Evolutionary conservation across 2,888 invertebrate species (phyloP).

Genomic region (Nyleta sp.): DNA sequence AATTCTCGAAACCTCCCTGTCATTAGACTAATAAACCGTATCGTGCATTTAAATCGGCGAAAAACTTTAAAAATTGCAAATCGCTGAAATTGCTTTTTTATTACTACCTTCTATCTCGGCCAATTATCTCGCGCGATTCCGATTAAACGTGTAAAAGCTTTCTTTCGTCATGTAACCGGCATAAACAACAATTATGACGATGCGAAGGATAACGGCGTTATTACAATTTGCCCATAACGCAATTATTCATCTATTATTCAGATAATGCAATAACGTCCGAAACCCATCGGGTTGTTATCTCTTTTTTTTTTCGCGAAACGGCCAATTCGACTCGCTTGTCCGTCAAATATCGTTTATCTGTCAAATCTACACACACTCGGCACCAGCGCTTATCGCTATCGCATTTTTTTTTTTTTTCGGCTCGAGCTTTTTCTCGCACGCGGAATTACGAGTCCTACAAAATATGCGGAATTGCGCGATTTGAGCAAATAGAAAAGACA

Average conservation of each 20-base stretch:
- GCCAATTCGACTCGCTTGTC: slow-evolving; percentile 60
- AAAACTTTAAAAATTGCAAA: slow-evolving; percentile 56
- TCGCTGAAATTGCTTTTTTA: slow-evolving; percentile 57
- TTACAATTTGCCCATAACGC: slow-evolving; percentile 70
- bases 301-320: slow-evolving; percentile 52
- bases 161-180: slow-evolving; percentile 62
- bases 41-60: slow-evolving; percentile 36
- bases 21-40: slow-evolving; percentile 48
- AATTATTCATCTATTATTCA: slow-evolving; percentile 78
- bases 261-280: slow-evolving; percentile 71
- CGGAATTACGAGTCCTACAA: slow-evolving; percentile 42
- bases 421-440: slow-evolving; percentile 50
- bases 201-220: slow-evolving; percentile 70
- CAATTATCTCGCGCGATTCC: slow-evolving; percentile 54
- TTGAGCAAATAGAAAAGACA: slow-evolving; percentile 59
- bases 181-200: slow-evolving; percentile 73
- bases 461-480: slow-evolving; percentile 51
- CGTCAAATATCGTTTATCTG: slow-evolving; percentile 64
- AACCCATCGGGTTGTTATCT: slow-evolving; percentile 54
- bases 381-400: slow-evolving; percentile 33
- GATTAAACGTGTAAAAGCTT: slow-evolving; percentile 62
- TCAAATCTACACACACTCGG: slow-evolving; percentile 50
- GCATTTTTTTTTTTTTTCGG: slow-evolving; percentile 36
- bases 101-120: slow-evolving; percentile 42
- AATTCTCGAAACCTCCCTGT: slow-evolving; percentile 28